Percentiles rank a stretch among this genome's conserved stretches.
Evolutionary conservation across 2,113 vertebrate species (phyloP).

Genomic region (Abramis brama): DNA sequence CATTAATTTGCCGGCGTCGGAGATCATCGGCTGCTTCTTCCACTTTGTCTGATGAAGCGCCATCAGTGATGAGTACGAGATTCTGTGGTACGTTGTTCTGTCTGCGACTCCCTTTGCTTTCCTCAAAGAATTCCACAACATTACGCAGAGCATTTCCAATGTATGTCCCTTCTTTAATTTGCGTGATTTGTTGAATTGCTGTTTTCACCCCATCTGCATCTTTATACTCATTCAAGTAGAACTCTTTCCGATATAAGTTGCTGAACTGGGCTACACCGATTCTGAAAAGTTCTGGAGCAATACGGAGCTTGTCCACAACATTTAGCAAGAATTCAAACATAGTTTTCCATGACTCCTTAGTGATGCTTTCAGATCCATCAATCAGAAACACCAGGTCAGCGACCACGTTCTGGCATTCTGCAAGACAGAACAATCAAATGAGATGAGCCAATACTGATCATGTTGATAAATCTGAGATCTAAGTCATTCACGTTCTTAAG

Average conservation of each 20-base stretch:
- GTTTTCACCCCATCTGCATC: slow-evolving; percentile 45
- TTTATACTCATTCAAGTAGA: slow-evolving; percentile 72
- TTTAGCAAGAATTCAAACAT: slow-evolving; percentile 75
- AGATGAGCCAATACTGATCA: neutral
- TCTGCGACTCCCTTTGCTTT: slow-evolving; percentile 64
- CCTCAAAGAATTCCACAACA: slow-evolving; percentile 68
- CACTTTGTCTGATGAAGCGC: slow-evolving; percentile 68
- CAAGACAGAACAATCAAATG: neutral
- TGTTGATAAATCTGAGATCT: neutral
- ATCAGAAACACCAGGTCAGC: slow-evolving; percentile 81
- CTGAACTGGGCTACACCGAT: slow-evolving; percentile 80
- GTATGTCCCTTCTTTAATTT: slow-evolving; percentile 54
- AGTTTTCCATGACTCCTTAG: slow-evolving; percentile 45
- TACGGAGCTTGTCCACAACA: slow-evolving; percentile 69
- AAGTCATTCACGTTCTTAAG: neutral
- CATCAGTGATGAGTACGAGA: slow-evolving; percentile 81
- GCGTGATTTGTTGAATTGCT: slow-evolving; percentile 61
- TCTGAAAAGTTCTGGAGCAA: slow-evolving; percentile 63
- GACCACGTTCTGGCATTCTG: slow-evolving; percentile 72
- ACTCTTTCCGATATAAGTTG: slow-evolving; percentile 64
- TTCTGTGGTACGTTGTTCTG: slow-evolving; percentile 69
- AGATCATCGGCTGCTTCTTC: slow-evolving; percentile 61
- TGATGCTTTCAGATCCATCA: slow-evolving; percentile 78
- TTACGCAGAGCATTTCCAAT: slow-evolving; percentile 70
- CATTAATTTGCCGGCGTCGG: slow-evolving; percentile 51